These are phyloP conservation scores for Nasonia giraulti DNA, from an alignment of 1,140 invertebrate genomes.

Conservation along the genomic window DNA sequence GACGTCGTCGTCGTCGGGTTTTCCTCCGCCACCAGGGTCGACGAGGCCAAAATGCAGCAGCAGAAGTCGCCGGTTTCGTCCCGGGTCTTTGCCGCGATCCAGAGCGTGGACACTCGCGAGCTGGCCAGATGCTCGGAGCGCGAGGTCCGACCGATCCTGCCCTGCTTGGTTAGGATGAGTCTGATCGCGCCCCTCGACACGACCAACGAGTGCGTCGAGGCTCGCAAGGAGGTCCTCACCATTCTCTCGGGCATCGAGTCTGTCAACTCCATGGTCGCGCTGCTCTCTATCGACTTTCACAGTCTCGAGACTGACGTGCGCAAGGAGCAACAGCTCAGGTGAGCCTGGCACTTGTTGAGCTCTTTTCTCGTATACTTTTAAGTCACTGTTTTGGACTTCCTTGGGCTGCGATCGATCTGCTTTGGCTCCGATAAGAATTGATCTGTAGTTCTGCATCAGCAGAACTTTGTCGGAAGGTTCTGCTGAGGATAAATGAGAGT, in stretches of 20 bases:
- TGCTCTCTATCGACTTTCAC: slow-evolving; percentile 96
- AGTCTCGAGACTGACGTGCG: slow-evolving; percentile 93
- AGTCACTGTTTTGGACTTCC: background rate
- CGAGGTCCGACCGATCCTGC: slow-evolving; percentile 91
- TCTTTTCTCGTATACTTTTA: background rate
- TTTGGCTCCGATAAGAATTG: background rate
- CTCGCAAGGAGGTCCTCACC: slow-evolving; percentile 90
- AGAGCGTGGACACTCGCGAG: slow-evolving; percentile 85
- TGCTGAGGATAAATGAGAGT: background rate
- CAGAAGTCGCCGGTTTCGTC: slow-evolving; percentile 74
- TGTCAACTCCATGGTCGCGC: slow-evolving; percentile 94
- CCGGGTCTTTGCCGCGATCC: slow-evolving; percentile 84
- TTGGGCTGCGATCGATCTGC: background rate
- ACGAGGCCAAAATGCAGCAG: slow-evolving; percentile 6
- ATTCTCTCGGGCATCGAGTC: slow-evolving; percentile 93
- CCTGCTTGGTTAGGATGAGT: slow-evolving; percentile 94
- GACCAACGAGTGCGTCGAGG: slow-evolving; percentile 87
- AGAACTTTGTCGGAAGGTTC: background rate
- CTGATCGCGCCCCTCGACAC: slow-evolving; percentile 91
- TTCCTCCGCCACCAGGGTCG: background rate
- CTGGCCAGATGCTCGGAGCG: slow-evolving; percentile 80
- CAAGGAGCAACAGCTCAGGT: slow-evolving; percentile 93
- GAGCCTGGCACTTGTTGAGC: slow-evolving; percentile 58
- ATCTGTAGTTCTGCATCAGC: background rate
- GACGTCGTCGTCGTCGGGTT: slow-evolving; percentile 6